Conservation (phyloP, 2,113 vertebrate species). For the Poeciliopsis occidentalis region DNA sequence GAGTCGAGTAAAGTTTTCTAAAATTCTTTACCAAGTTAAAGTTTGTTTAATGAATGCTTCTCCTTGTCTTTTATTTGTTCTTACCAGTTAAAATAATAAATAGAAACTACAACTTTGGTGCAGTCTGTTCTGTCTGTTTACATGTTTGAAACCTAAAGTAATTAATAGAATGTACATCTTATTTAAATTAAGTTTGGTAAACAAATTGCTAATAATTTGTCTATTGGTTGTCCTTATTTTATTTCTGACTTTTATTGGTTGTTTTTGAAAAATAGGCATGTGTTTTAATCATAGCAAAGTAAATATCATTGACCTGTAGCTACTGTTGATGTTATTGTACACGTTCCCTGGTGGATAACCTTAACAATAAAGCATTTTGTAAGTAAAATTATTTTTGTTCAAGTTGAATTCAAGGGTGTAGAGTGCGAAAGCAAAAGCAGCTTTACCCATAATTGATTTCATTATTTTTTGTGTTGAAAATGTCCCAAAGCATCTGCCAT, state of each 20-base stretch:
- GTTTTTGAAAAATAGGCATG: not conserved
- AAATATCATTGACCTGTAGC: not conserved
- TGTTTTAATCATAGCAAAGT: not conserved
- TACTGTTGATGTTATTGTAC: not conserved
- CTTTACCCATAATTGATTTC: not conserved
- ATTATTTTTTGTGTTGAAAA: not conserved
- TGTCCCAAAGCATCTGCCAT: not conserved
- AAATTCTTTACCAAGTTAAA: no score
- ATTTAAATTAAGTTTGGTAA: no score
- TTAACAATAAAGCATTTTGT: not conserved
- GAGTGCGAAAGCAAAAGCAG: not conserved
- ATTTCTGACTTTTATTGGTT: not conserved
- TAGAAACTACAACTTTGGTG: no score
- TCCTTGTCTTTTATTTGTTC: no score
- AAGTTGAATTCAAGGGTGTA: not conserved
- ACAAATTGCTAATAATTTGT: no score
- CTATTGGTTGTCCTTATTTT: not conserved
- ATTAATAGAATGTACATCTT: no score
- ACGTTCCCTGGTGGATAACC: not conserved
- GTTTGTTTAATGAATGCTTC: no score
- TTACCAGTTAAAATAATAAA: no score
- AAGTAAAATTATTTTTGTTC: no score
- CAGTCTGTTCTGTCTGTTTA: no score
- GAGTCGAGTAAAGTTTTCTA: no score
- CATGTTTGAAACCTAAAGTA: no score